A percentile compares a stretch with the other conserved stretches of the same genome.
These are phyloP conservation scores for Fragum whitleyi DNA, from an alignment of 2,888 invertebrate genomes.

Conservation along the genomic window DNA sequence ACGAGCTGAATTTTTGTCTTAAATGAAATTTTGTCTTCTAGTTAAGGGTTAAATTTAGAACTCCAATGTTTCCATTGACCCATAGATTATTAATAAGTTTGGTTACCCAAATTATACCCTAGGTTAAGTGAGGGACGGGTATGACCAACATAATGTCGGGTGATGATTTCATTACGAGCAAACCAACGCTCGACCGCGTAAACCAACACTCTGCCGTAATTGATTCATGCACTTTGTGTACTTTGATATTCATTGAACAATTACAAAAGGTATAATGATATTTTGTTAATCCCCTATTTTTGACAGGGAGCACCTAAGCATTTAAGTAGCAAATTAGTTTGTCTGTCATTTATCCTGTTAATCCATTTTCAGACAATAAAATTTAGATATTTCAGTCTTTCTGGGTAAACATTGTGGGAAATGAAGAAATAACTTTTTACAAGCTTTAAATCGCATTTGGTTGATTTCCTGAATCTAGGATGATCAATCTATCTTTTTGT, in stretches of 20 bases:
- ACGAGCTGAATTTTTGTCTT: too few species aligned
- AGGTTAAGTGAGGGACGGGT: conserved; percentile 9
- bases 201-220: background rate
- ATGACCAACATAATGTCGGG: conserved; percentile 14
- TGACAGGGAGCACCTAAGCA: too few species aligned
- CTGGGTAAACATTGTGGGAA: background rate
- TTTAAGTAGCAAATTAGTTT: background rate
- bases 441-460: too few species aligned
- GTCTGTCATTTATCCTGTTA: background rate
- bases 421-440: background rate
- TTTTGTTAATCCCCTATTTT: background rate
- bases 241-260: conserved; percentile 14
- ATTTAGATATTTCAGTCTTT: too few species aligned
- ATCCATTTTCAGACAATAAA: background rate
- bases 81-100: background rate
- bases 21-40: too few species aligned
- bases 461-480: too few species aligned
- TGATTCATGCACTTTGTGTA: conserved; percentile 27
- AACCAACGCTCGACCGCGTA: background rate
- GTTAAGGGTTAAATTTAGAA: background rate
- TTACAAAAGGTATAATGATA: conserved; percentile 12
- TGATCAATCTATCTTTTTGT: too few species aligned
- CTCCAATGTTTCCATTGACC: background rate
- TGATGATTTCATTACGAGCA: conserved; percentile 31
- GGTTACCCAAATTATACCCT: conserved; percentile 14